Conservation (phyloP, 2,888 invertebrate genomes). For the Diplazon laetatorius region DNA sequence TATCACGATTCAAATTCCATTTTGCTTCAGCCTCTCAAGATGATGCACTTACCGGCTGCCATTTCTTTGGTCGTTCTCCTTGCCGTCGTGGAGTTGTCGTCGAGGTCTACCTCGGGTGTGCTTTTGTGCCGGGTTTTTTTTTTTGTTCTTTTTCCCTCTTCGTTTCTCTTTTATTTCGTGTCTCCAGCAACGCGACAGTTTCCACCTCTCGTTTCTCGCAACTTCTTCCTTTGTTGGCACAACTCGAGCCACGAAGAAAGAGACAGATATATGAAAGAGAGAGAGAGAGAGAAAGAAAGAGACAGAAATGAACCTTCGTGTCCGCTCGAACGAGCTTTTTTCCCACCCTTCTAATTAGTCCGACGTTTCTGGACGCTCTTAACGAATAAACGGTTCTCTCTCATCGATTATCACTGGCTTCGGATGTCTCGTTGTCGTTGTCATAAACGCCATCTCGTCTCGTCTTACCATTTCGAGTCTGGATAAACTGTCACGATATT, state of each 20-base stretch:
- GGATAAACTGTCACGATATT: conserved; percentile 28
- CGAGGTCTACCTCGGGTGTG: conserved; percentile 44
- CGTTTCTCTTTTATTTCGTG: conserved; percentile 10
- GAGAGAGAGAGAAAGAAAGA: not conserved
- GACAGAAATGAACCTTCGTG: conserved; percentile 29
- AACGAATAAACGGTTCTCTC: conserved; percentile 68
- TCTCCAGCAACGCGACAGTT: not conserved
- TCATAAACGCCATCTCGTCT: conserved; percentile 54
- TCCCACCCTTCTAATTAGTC: conserved; percentile 67
- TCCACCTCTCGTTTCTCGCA: conserved; percentile 5
- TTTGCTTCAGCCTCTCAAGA: not conserved
- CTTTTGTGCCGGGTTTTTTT: conserved; percentile 32
- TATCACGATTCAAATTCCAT: not conserved
- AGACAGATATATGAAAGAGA: no score
- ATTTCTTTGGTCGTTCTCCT: conserved; percentile 66
- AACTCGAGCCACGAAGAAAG: conserved; percentile 21
- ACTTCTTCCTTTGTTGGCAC: conserved; percentile 29
- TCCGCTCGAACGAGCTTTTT: conserved; percentile 48
- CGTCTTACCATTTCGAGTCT: conserved; percentile 51
- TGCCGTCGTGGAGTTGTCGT: conserved; percentile 50
- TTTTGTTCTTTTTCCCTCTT: not conserved
- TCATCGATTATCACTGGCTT: conserved; percentile 66
- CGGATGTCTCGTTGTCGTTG: conserved; percentile 59
- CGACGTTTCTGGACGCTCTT: conserved; percentile 63
- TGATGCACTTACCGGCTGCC: conserved; percentile 72